Percentiles rank a stretch among this genome's conserved stretches.
phyloP scores from a whole-genome alignment of 2,113 vertebrate species.

The Okapia johnstoni region DNA sequence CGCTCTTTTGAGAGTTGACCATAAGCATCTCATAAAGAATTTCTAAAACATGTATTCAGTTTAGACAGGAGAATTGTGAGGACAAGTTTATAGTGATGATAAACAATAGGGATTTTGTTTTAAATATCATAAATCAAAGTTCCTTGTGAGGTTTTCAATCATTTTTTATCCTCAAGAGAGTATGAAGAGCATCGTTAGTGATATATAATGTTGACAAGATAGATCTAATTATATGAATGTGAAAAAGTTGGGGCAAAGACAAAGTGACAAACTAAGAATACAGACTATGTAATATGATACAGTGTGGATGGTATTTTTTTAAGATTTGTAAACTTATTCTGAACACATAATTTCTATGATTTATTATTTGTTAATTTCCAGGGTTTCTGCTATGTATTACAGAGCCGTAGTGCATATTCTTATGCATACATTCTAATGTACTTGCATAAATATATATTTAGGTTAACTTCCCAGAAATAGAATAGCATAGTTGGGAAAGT shows the following conservation, averaged over 20 bases:
- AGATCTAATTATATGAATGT: not conserved
- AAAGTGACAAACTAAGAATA: not conserved
- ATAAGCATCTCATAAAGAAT: not conserved
- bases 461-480: not conserved
- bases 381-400: not conserved
- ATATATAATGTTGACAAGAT: not conserved
- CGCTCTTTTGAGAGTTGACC: not conserved
- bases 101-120: not conserved
- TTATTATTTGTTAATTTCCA: not conserved
- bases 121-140: not conserved
- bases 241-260: not conserved
- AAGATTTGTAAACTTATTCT: not conserved
- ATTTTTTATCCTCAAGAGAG: not conserved
- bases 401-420: not conserved
- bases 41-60: not conserved
- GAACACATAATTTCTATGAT: not conserved
- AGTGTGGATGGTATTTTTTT: not conserved
- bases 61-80: not conserved
- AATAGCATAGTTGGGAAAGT: not conserved
- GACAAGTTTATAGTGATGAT: not conserved
- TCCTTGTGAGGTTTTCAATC: not conserved
- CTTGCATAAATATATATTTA: not conserved
- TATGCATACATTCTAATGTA: not conserved
- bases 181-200: not conserved
- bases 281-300: not conserved